Percentiles rank a stretch among this genome's conserved stretches.
phyloP scores from a whole-genome alignment of 2,797 vertebrate genomes.

The Myotis vivesi region DNA sequence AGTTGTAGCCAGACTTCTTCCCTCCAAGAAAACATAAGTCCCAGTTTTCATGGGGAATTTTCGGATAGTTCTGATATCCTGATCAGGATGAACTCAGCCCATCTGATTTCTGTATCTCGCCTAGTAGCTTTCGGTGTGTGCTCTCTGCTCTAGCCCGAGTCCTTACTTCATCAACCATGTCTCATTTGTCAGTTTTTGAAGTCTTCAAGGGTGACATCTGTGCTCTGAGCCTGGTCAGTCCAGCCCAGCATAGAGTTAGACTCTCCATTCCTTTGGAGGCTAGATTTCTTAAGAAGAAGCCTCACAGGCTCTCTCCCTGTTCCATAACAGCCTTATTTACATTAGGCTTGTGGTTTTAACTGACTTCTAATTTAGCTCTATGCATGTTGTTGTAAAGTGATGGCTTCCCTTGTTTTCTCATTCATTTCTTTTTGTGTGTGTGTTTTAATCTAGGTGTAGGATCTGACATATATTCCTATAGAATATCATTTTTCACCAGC shows the following conservation, averaged over 20 bases:
- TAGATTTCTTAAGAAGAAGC: background rate
- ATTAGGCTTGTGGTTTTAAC: conserved; percentile 21
- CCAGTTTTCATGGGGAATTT: conserved; percentile 11
- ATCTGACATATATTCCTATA: background rate
- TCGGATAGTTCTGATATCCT: background rate
- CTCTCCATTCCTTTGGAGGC: background rate
- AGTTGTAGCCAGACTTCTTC: background rate
- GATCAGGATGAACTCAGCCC: background rate
- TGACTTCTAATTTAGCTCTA: conserved; percentile 10
- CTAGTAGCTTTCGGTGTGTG: background rate
- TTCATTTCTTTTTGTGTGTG: background rate
- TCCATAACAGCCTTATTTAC: background rate
- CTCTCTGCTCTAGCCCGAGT: background rate
- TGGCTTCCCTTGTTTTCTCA: background rate
- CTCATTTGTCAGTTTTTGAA: background rate
- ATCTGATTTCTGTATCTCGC: background rate
- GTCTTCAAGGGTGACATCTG: background rate
- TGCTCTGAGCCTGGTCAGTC: background rate
- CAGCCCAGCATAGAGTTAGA: background rate
- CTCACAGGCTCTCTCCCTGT: background rate
- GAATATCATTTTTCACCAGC: background rate
- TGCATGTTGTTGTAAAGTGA: background rate
- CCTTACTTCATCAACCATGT: background rate
- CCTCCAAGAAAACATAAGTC: background rate
- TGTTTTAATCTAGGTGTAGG: background rate